Conservation (phyloP, 2,113 vertebrate genomes). For the Leptobrachium leishanense region DNA sequence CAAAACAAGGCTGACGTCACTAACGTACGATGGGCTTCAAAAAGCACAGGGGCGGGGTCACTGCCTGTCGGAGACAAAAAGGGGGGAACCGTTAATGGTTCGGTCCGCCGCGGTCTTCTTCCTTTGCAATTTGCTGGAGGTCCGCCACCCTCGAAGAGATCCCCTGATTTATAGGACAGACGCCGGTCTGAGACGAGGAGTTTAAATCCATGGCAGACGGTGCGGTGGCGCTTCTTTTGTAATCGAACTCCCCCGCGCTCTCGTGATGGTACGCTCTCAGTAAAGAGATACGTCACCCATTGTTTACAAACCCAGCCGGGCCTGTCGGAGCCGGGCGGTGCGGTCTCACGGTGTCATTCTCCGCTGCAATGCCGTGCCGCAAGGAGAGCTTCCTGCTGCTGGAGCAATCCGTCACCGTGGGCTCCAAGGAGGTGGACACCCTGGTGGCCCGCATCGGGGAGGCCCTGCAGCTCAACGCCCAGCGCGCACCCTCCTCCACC, state of each 20-base stretch:
- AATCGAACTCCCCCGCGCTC: neutral
- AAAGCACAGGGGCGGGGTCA: constrained; percentile 4
- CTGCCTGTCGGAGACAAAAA: constrained; percentile 16
- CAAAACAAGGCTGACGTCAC: constrained; percentile 43
- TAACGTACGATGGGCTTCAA: constrained; percentile 34
- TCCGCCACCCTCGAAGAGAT: neutral
- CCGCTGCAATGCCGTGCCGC: constrained; percentile 74
- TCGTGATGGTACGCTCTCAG: constrained; percentile 60
- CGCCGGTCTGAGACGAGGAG: neutral
- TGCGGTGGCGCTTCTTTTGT: no score
- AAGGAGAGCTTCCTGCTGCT: constrained; percentile 79
- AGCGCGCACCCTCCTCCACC: constrained; percentile 51
- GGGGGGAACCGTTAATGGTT: constrained; percentile 8
- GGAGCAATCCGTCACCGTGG: constrained; percentile 79
- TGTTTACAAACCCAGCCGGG: constrained; percentile 81
- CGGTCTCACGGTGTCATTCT: neutral
- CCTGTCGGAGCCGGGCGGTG: constrained; percentile 54
- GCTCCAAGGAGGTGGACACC: constrained; percentile 80
- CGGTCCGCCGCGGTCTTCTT: neutral
- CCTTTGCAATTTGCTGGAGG: neutral
- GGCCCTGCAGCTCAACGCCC: constrained; percentile 77
- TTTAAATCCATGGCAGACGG: no score
- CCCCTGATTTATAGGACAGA: neutral
- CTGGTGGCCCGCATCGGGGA: constrained; percentile 81
- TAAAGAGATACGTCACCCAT: constrained; percentile 70